These are phyloP conservation scores for Ormia ochracea DNA, from an alignment of 2,888 invertebrate genomes.

Conservation along the genomic window DNA sequence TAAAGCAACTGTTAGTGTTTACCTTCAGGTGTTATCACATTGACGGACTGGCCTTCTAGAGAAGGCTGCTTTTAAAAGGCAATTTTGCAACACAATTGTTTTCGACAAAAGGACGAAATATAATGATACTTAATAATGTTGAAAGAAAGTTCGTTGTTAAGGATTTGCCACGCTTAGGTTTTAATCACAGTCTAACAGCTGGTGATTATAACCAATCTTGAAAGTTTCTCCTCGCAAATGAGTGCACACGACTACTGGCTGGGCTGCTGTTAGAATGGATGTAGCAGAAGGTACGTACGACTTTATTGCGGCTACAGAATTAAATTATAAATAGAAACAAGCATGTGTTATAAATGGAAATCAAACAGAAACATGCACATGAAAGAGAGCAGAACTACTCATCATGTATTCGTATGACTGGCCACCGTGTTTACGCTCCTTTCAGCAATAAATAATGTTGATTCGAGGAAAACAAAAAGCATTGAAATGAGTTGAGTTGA, in stretches of 20 bases:
- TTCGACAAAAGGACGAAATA: neutral
- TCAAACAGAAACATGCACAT: slow-evolving; percentile 3
- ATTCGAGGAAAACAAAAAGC: slow-evolving; percentile 25
- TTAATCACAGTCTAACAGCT: neutral
- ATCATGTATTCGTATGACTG: neutral
- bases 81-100: neutral
- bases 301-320: neutral
- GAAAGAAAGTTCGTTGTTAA: neutral
- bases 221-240: slow-evolving; percentile 26
- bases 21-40: too few relatives aligned
- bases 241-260: slow-evolving; percentile 15
- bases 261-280: too few relatives aligned
- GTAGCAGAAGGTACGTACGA: too few relatives aligned
- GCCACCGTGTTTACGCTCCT: neutral
- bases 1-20: too few relatives aligned
- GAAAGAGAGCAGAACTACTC: neutral
- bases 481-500: slow-evolving; percentile 36
- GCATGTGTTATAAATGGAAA: neutral
- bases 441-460: slow-evolving; percentile 37
- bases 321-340: neutral
- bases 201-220: neutral
- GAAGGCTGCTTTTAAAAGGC: neutral
- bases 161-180: neutral
- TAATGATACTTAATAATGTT: neutral
- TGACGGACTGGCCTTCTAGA: neutral